phyloP scores from a whole-genome alignment of 2,797 vertebrate species.

The Allobates femoralis region DNA sequence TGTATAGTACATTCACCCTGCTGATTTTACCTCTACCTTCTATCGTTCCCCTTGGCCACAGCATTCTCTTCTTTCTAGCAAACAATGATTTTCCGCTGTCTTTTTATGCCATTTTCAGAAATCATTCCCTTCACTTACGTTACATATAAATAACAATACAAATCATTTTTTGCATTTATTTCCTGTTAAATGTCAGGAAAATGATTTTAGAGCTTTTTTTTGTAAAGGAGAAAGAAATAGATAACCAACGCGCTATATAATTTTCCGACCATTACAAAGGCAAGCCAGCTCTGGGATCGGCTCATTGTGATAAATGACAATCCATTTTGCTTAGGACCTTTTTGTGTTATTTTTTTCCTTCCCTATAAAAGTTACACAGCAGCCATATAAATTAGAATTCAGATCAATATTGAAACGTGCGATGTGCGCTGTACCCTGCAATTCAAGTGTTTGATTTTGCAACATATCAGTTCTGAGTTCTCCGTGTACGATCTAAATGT shows the following conservation, averaged over 20 bases:
- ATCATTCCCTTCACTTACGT: neutral
- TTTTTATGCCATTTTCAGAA: neutral
- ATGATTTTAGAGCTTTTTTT: conserved; percentile 15
- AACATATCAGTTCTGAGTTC: conserved; percentile 19
- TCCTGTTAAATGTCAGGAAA: conserved; percentile 29
- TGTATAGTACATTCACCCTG: neutral
- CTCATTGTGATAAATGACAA: conserved; percentile 58
- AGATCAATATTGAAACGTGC: conserved; percentile 55
- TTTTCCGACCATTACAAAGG: conserved; percentile 42
- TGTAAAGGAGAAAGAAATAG: conserved; percentile 35
- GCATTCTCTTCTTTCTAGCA: neutral
- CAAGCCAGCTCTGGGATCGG: neutral
- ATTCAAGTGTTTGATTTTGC: conserved; percentile 49
- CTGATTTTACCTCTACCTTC: neutral
- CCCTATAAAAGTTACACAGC: conserved; percentile 45
- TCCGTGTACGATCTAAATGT: fast-evolving
- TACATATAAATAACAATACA: conserved; percentile 36
- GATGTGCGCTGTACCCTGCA: conserved; percentile 8
- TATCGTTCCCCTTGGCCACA: neutral
- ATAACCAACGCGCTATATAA: conserved; percentile 31
- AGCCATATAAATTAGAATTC: conserved; percentile 52
- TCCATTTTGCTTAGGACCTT: conserved; percentile 48
- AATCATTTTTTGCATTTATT: conserved; percentile 30
- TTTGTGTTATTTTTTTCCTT: conserved; percentile 36
- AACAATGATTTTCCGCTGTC: neutral